Conservation (phyloP, 2,888 invertebrate species). For the Octonoba sinensis region DNA sequence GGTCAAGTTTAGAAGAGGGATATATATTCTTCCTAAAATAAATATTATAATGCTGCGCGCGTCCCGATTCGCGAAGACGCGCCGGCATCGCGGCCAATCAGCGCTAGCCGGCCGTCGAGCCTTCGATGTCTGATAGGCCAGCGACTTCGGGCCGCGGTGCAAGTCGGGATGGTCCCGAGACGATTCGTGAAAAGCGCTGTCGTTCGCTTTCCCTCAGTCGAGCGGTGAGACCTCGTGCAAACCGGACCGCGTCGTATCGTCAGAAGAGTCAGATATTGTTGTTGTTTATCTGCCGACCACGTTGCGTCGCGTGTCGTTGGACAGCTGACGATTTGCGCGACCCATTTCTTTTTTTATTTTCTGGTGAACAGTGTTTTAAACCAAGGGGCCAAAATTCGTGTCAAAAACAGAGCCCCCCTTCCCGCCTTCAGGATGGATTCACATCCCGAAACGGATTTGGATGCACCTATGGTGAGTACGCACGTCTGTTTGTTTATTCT, state of each 20-base stretch:
- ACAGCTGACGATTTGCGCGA: not conserved
- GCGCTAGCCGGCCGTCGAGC: slow-evolving; percentile 25
- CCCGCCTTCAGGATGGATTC: slow-evolving; percentile 66
- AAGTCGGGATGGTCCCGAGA: slow-evolving; percentile 50
- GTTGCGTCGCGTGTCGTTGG: slow-evolving; percentile 5
- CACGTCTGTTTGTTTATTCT: slow-evolving; percentile 1
- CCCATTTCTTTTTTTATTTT: slow-evolving; percentile 19
- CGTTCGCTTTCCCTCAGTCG: slow-evolving; percentile 19
- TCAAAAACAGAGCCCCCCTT: slow-evolving; percentile 67
- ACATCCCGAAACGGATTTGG: slow-evolving; percentile 63
- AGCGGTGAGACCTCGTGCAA: slow-evolving; percentile 16
- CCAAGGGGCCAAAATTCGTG: slow-evolving; percentile 66
- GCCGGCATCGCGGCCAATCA: slow-evolving; percentile 54
- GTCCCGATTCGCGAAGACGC: slow-evolving; percentile 57
- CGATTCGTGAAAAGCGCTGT: slow-evolving; percentile 33
- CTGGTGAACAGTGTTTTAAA: slow-evolving; percentile 38
- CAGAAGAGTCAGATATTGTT: not conserved
- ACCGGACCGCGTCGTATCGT: slow-evolving; percentile 1
- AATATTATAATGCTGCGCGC: slow-evolving; percentile 41
- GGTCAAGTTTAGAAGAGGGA: slow-evolving; percentile 40
- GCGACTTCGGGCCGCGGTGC: slow-evolving; percentile 24
- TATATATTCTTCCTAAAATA: slow-evolving; percentile 39
- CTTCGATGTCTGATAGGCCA: slow-evolving; percentile 38
- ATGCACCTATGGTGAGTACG: slow-evolving; percentile 65
- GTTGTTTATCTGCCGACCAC: not conserved